Conservation (phyloP, 2,113 vertebrate species). For the Microcebus tavaratra region DNA sequence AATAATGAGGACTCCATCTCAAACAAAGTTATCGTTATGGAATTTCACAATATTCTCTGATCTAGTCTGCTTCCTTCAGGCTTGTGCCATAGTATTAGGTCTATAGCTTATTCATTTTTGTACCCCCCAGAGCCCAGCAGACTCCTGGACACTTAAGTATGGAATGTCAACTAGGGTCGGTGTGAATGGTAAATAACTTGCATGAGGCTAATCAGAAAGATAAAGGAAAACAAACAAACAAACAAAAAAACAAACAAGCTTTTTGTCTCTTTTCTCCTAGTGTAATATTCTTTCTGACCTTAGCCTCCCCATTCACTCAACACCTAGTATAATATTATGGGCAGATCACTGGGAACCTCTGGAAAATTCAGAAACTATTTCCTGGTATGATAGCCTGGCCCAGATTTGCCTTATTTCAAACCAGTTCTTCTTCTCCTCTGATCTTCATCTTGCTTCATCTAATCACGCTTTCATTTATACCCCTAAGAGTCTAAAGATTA, state of each 20-base stretch:
- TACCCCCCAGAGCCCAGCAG: background rate
- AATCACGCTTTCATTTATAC: background rate
- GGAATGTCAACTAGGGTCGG: background rate
- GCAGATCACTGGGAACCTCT: background rate
- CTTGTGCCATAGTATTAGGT: background rate
- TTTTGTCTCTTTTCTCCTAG: background rate
- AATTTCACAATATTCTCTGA: background rate
- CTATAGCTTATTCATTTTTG: background rate
- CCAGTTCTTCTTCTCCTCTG: background rate
- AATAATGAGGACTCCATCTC: background rate
- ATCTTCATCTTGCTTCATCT: background rate
- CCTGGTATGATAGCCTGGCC: background rate
- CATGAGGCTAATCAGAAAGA: background rate
- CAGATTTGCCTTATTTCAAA: background rate
- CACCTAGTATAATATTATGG: rapidly evolving
- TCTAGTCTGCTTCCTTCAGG: background rate
- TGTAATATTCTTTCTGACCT: background rate
- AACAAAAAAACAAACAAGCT: background rate
- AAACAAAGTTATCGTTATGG: background rate
- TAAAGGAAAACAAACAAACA: background rate
- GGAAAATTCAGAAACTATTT: background rate
- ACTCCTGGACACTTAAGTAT: background rate
- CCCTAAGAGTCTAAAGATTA: background rate
- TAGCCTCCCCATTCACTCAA: background rate
- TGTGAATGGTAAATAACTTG: background rate